Conservation (phyloP, 1,140 invertebrate genomes). For the Octopus sinensis region DNA sequence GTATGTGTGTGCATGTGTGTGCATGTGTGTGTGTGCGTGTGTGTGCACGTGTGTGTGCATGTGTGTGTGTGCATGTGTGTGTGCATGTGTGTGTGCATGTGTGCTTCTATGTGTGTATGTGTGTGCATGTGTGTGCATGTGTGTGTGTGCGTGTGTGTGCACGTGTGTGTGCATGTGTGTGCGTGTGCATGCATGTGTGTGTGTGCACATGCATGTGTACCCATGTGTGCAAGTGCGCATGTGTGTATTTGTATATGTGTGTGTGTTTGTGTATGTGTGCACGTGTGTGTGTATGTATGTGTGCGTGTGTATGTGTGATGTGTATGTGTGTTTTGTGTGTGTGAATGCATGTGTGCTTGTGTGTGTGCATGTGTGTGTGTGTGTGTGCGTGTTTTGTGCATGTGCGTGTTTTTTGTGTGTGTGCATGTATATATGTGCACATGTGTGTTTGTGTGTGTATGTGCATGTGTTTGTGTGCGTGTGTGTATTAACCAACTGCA, state of each 20-base stretch:
- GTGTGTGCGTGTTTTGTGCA: not conserved
- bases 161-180: not conserved
- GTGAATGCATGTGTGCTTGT: not conserved
- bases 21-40: no score
- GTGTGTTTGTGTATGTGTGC: not conserved
- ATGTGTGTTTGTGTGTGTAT: no score
- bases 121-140: not conserved
- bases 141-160: not conserved
- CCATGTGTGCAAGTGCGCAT: not conserved
- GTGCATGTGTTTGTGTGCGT: no score
- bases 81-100: not conserved
- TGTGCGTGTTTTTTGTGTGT: not conserved
- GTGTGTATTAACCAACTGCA: no score
- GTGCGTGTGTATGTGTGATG: no score
- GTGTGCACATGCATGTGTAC: not conserved
- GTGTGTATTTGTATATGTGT: not conserved
- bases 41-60: not conserved
- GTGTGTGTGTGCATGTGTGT: not conserved
- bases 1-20: not conserved
- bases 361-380: not conserved
- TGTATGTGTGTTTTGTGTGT: not conserved
- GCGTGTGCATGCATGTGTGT: not conserved
- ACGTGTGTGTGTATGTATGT: not conserved
- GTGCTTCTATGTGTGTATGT: not conserved
- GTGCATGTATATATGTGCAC: not conserved